Base-by-base conservation (phyloP, 2,113 vertebrate species). In the Phyllostomus hastatus region DNA sequence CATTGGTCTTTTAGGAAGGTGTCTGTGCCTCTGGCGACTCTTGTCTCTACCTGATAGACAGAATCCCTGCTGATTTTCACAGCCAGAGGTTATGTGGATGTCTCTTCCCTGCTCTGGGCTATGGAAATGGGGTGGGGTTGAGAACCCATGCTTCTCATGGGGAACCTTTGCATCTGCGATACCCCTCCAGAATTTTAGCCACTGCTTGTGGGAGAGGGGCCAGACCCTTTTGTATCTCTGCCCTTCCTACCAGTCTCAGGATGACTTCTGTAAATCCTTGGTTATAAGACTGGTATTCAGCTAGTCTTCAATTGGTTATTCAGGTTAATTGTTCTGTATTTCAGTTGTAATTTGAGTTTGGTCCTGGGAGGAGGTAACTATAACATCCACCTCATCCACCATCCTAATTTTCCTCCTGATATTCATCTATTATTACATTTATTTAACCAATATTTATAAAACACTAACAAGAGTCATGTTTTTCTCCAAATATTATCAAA, bases 361-460 rank as follows among this genome's bases (percentile, higher is more conserved):
- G 43, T 75, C 22, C 12, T 46, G 72, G 41, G 72, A 46, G 72
- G 70, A 31, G 41, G 72, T 46, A 28, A 75, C 26, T 75, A 7
- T 75, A 48, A 75, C 6, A 75, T 17, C 72, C 7, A 75, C 14
- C 15, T 38, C 38, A 35, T 70, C 67, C 33, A n/a, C 67, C 20
- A 20, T 10, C 35, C 35, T 22, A 6, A 79, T 46, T 90, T 88
- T 54, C 6, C 80, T 76, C 41, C 35, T 81, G 14, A 61, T 20
- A 28, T n/a, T 50, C 22, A 28, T 35, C 83, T 20, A 48, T 46
- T 82, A 59, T 64, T 66, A 78, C 10, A 61, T 69, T 46, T 59
- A 80, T 17, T 75, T 94, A 73, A 81, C 17, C 38, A 72, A 35
- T 46, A 75, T 67, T 93, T 82, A 95, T 78, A 33, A 95, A 91